phyloP scores from a whole-genome alignment of 2,797 vertebrate species.

The Pelochelys cantorii region DNA sequence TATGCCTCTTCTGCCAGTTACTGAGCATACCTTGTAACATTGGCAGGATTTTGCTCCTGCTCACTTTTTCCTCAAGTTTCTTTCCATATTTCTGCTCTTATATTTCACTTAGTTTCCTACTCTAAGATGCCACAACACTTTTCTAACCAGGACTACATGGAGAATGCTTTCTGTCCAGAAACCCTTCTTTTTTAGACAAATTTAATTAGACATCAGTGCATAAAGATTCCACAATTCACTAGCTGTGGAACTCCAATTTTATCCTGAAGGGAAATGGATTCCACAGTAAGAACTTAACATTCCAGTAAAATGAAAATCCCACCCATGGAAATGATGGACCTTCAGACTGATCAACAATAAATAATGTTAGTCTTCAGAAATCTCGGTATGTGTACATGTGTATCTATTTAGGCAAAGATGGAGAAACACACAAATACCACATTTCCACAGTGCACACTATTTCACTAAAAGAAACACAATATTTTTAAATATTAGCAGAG shows the following conservation, averaged over 20 bases:
- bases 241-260: background rate
- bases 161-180: background rate
- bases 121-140: background rate
- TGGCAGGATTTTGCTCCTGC: background rate
- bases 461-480: background rate
- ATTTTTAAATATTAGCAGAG: background rate
- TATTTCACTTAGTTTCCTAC: background rate
- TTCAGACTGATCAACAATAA: background rate
- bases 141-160: background rate
- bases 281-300: too few species aligned
- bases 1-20: background rate
- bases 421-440: background rate
- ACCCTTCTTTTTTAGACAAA: background rate
- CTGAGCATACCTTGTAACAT: background rate
- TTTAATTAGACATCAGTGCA: background rate
- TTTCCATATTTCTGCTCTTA: background rate
- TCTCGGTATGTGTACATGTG: background rate
- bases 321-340: background rate
- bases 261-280: background rate
- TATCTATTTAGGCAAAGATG: background rate
- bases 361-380: background rate
- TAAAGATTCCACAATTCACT: background rate
- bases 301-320: background rate
- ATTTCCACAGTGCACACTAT: background rate
- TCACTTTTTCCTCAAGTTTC: background rate